Evolutionary conservation across 2,888 invertebrate genomes (phyloP), one percentile per base, ranked within the genome.

Genomic region (Synanthedon vespiformis): DNA sequence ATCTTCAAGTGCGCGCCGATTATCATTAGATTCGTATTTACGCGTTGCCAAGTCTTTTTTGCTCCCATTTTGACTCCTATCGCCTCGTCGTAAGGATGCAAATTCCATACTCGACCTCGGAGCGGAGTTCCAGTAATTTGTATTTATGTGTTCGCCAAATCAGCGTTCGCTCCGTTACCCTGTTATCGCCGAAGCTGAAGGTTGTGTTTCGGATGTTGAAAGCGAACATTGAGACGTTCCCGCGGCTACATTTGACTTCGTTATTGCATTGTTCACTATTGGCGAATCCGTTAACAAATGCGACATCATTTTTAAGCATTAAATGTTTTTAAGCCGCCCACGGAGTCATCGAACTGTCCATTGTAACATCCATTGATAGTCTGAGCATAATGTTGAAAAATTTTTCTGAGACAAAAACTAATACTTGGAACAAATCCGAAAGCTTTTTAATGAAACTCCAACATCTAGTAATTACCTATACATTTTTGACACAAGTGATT

Each of bases 11-110:
- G 51, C 53, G 40, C 54, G 34, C 27, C 51, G 51, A 53, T 55
- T 53, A 55, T 55, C 55, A 55, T 55, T 53, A 55, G 55, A 48
- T 44, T 18, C 53, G 50, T 55, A 53, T 55, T 55, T 51, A 55
- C 53, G 40, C 55, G 48, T 40, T 44, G 14, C 49, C 55, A 40
- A 40, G 14, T 12, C 10, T 18, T 41, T 51, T 44, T 40, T 53
- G 52, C 53, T 16, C 49, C 34, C 41, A 1, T 2, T 2, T 10
- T 11, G 11, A 16, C 40, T 27, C 44, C 51, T 55, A 55, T 53
- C 51, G 50, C 53, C 22, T 41, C 50, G 14, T 48, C 14, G 51
- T 34, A 50, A 51, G 53, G 51, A 51, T 34, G 47, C 40, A 6
- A 53, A 51, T 50, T 53, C 18, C 51, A 34, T 22, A 50, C 18